Base-by-base conservation (phyloP, 2,888 invertebrate species). In the Cheilosia scutellata region DNA sequence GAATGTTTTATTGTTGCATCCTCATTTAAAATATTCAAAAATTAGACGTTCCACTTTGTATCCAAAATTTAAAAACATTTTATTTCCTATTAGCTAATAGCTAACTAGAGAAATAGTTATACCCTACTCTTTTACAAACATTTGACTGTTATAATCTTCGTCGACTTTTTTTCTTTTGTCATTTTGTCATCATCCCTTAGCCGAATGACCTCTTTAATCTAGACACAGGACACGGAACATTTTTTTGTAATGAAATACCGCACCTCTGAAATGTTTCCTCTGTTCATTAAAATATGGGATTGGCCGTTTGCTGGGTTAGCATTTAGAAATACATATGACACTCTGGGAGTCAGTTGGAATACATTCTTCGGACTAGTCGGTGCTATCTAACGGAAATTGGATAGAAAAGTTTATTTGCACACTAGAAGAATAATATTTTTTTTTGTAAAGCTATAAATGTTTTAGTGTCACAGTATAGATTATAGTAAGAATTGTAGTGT, bases 191-290 rank as follows among this genome's bases (percentile, higher is more conserved):
- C 76, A 77, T 68, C 82, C 70, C 57, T 82, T 76, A 40, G 68
- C 62, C 51, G 68, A 65, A 77, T 58, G 70, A 82, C 76, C 76
- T 58, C 75, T 71, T 75, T 82, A 51, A 76, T 76, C 70, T 65
- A 76, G 70, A 57, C 66, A 80, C 37, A 47, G 79, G 74, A 60
- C 66, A 70, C 68, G 62, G 57, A 76, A 75, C 42, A 44, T 65
- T 60, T 71, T 49, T 72, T 47, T 71, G 57, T 78, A 78, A 70
- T 76, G 53, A 58, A 27, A 53, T 60, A 71, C 82, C 82, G 55
- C 82, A 82, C 82, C 82, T 82, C 66, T 77, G 37, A 71, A 77
- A 77, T 53, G 65, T 51, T 66, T 55, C 71, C 66, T 42, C 76
- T 71, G 49, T 65, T 72, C 53, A 70, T 70, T 70, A 70, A 63